A percentile compares a stretch with the other conserved stretches of the same genome.
These are phyloP conservation scores for Agrotis segetum DNA, from an alignment of 2,888 invertebrate species.

Conservation along the genomic window DNA sequence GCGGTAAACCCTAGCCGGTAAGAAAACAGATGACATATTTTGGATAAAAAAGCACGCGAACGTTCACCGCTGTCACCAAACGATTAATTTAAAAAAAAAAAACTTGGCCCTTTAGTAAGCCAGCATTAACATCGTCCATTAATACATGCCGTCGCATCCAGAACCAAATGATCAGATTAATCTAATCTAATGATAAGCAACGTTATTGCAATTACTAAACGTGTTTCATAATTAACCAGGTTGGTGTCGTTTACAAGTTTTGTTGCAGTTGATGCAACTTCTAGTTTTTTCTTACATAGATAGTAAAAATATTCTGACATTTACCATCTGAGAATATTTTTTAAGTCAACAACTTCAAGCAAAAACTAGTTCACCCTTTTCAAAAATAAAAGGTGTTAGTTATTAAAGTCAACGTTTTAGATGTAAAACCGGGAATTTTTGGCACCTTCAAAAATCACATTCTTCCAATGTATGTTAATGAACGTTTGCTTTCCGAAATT, in stretches of 20 bases:
- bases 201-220: slow-evolving; percentile 64
- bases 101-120: slow-evolving; percentile 23
- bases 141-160: slow-evolving; percentile 38
- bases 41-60: slow-evolving; percentile 33
- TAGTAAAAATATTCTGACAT: too few species aligned
- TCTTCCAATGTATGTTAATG: slow-evolving; percentile 24
- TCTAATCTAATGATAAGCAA: slow-evolving; percentile 64
- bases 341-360: not conserved
- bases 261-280: slow-evolving; percentile 1
- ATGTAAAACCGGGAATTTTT: slow-evolving; percentile 5
- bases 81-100: slow-evolving; percentile 48
- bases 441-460: slow-evolving; percentile 17
- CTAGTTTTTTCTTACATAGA: not conserved
- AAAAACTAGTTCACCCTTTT: not conserved
- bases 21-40: slow-evolving; percentile 46
- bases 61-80: slow-evolving; percentile 10
- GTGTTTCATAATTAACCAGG: slow-evolving; percentile 52
- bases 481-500: not conserved
- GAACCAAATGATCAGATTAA: slow-evolving; percentile 55
- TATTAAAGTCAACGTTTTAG: slow-evolving; percentile 1
- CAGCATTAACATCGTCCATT: slow-evolving; percentile 44
- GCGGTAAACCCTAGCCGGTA: not conserved
- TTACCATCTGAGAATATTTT: too few species aligned
- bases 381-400: slow-evolving; percentile 7
- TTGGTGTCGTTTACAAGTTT: slow-evolving; percentile 35